Evolutionary conservation across 2,888 invertebrate genomes (phyloP).

Genomic region (Mythimna impura): DNA sequence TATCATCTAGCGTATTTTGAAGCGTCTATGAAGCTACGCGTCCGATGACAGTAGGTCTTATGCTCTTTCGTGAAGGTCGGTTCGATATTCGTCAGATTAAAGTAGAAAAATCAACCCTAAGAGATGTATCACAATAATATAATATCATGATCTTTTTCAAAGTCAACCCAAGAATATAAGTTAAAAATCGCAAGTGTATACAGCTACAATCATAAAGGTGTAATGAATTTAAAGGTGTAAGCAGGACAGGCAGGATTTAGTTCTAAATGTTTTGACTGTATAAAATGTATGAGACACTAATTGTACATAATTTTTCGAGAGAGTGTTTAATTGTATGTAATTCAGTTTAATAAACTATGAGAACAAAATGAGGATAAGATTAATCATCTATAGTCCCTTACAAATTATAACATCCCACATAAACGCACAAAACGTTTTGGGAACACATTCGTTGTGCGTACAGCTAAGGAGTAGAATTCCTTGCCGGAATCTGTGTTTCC

Average conservation of each 20-base stretch:
- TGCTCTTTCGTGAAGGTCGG: too few relatives aligned
- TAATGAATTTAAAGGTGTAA: slow-evolving; percentile 29
- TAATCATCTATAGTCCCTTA: not conserved
- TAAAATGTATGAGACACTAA: not conserved
- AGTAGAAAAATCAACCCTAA: not conserved
- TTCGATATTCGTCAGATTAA: too few relatives aligned
- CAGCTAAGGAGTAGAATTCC: too few relatives aligned
- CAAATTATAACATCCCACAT: too few relatives aligned
- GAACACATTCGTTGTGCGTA: too few relatives aligned
- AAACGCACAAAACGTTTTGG: too few relatives aligned
- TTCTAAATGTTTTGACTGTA: not conserved
- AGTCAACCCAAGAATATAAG: slow-evolving; percentile 15
- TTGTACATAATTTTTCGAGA: not conserved
- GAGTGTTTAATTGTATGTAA: not conserved
- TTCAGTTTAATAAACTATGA: not conserved
- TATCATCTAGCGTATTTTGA: too few relatives aligned
- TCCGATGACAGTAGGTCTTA: too few relatives aligned
- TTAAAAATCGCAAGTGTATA: not conserved
- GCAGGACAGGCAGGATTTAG: slow-evolving; percentile 4
- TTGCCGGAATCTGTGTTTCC: too few relatives aligned
- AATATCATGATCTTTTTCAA: not conserved
- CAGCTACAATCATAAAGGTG: slow-evolving; percentile 3
- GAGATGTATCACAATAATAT: not conserved
- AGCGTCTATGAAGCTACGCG: too few relatives aligned
- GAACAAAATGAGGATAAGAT: slow-evolving; percentile 3